These are phyloP conservation scores for Chaenodraco wilsoni DNA, from an alignment of 2,797 vertebrate genomes.

Conservation along the genomic window DNA sequence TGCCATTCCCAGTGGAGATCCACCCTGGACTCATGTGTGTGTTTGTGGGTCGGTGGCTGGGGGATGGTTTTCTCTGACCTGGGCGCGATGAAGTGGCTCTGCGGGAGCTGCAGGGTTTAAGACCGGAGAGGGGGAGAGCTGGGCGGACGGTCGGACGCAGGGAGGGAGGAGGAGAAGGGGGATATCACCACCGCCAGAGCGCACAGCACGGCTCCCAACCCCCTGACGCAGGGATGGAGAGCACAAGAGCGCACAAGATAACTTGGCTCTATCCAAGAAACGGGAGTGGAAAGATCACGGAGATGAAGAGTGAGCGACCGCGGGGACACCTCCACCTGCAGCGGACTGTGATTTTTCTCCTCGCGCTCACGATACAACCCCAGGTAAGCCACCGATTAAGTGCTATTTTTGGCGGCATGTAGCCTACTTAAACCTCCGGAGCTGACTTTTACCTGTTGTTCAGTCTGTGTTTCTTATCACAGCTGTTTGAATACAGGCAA, in stretches of 20 bases:
- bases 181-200: constrained; percentile 39
- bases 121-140: constrained; percentile 58
- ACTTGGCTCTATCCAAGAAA: constrained; percentile 14
- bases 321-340: constrained; percentile 70
- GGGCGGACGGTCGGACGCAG: constrained; percentile 40
- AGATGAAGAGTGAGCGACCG: constrained; percentile 43
- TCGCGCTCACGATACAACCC: constrained; percentile 77
- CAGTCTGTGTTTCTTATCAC: constrained; percentile 13
- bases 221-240: constrained; percentile 72
- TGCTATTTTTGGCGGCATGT: constrained; percentile 74
- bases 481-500: constrained; percentile 31
- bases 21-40: constrained; percentile 63
- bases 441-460: constrained; percentile 49
- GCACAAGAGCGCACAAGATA: constrained; percentile 56
- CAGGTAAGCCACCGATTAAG: constrained; percentile 84
- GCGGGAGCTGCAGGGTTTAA: constrained; percentile 64
- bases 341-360: constrained; percentile 75
- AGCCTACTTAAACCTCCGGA: constrained; percentile 51
- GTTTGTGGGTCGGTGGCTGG: constrained; percentile 21
- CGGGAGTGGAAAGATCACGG: constrained; percentile 35
- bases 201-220: constrained; percentile 48
- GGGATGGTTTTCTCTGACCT: constrained; percentile 47
- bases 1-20: constrained; percentile 57
- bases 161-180: constrained; percentile 37
- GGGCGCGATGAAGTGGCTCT: constrained; percentile 70